Conservation (phyloP, 2,113 vertebrate genomes). For the Notarius quadriscutis region DNA sequence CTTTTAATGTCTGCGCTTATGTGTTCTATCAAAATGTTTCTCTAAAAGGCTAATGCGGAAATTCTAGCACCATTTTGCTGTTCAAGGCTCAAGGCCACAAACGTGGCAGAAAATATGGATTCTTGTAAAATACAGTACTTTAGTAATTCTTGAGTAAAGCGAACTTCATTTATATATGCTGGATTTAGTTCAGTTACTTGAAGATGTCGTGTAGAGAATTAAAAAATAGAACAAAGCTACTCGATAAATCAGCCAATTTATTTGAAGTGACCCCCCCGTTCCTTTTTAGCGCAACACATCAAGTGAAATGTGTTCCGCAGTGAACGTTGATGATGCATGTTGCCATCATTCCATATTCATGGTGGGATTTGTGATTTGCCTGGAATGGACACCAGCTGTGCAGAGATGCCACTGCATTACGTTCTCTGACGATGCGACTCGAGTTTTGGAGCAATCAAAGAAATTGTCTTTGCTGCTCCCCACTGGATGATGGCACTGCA, state of each 20-base stretch:
- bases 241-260: slow-evolving; percentile 11
- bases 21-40: background rate
- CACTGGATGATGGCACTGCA: slow-evolving; percentile 34
- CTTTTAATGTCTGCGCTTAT: background rate
- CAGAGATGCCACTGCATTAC: slow-evolving; percentile 43
- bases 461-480: slow-evolving; percentile 40
- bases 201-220: slow-evolving; percentile 11
- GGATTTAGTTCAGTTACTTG: slow-evolving; percentile 39
- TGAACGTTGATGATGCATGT: background rate
- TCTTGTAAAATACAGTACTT: background rate
- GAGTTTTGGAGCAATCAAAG: slow-evolving; percentile 48
- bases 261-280: background rate
- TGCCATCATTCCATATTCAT: slow-evolving; percentile 19
- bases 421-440: slow-evolving; percentile 25
- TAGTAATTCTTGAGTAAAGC: slow-evolving; percentile 42
- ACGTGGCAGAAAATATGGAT: background rate
- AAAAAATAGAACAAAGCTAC: slow-evolving; percentile 9
- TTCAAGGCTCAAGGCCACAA: background rate
- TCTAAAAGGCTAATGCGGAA: background rate
- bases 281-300: background rate
- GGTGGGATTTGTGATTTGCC: slow-evolving; percentile 39
- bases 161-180: slow-evolving; percentile 24
- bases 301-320: slow-evolving; percentile 21
- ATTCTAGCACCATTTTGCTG: background rate
- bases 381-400: slow-evolving; percentile 53